Percentiles rank a stretch among this genome's conserved stretches.
These are phyloP conservation scores for Gastrophysa polygoni DNA, from an alignment of 2,888 invertebrate genomes.

Conservation along the genomic window DNA sequence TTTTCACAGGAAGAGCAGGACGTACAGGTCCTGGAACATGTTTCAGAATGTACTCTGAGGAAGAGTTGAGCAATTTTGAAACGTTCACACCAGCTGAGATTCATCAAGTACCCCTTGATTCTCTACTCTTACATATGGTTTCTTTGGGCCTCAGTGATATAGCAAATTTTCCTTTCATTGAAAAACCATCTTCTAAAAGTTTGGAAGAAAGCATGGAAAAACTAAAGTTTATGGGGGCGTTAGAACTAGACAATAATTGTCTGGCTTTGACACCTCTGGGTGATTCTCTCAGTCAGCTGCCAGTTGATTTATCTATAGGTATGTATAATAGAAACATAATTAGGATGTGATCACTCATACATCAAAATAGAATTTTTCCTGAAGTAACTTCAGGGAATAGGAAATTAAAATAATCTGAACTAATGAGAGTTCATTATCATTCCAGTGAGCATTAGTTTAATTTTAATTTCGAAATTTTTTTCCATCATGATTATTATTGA, in stretches of 20 bases:
- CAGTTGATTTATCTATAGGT: constrained; percentile 93
- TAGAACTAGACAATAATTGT: constrained; percentile 74
- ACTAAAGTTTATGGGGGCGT: constrained; percentile 82
- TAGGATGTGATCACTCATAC: too few relatives aligned
- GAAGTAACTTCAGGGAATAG: too few relatives aligned
- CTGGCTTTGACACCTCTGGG: constrained; percentile 79
- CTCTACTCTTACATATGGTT: constrained; percentile 89
- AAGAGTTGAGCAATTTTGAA: constrained; percentile 79
- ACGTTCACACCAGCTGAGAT: constrained; percentile 92
- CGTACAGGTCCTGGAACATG: constrained; percentile 95
- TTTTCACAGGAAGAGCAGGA: constrained; percentile 80
- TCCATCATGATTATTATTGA: too few relatives aligned
- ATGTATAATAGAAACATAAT: constrained; percentile 59
- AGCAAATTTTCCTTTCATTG: constrained; percentile 92
- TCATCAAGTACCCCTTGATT: constrained; percentile 91
- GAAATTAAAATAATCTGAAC: too few relatives aligned
- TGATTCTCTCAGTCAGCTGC: constrained; percentile 83
- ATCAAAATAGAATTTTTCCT: too few relatives aligned
- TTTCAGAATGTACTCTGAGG: constrained; percentile 85
- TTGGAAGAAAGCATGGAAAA: constrained; percentile 86
- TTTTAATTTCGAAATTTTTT: too few relatives aligned
- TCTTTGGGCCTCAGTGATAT: constrained; percentile 92
- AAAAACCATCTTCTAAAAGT: constrained; percentile 83
- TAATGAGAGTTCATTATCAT: too few relatives aligned
- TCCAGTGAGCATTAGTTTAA: too few relatives aligned